Base-by-base conservation (phyloP, 1,140 invertebrate species). In the Dreissena polymorpha region DNA sequence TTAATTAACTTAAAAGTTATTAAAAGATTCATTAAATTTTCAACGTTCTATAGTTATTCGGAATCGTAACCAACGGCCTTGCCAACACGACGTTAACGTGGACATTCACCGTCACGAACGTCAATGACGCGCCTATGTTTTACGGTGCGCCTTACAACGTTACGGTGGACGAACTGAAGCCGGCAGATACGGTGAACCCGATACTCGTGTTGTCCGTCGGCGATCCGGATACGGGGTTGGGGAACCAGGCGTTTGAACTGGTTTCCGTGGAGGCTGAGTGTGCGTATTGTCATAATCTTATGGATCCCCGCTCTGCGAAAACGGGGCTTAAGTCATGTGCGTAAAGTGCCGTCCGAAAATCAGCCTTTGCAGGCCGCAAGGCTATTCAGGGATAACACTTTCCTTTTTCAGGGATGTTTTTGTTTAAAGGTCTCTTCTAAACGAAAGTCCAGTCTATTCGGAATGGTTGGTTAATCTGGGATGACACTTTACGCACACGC, bases 41-140 rank as follows among this genome's bases (percentile, higher is more conserved):
- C 60, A n/a, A 5, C 60, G 18, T 51, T 64, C 18, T 72, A 13
- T 29, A 82, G 79, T 29, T 82, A 10, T 53, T 74, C 18, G 79
- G 39, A 0, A 53, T 50, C 18, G 71, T 82, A 21, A 25, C 79
- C 7, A 82, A 82, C 21, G 70, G 64, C 27, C 63, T 82, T 29
- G 79, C 21, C 0, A 68, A 29, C 5, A 67, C 79, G 18, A 68
- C 63, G 13, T 39, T 82, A 10, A 73, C 13, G 8, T 82, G 70
- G 70, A 67, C 49, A 10, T 21, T 74, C 21, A 82, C 70, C 23
- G 71, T 82, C 0, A 50, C 14, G 0, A 74, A 82, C 55, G 71
- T 82, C 2, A 82, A 82, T 39, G 79, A 82, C 18, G 55, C 70
- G 12, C 79, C 79, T 0, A 71, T 74, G 21, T 73, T 82, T 68